A percentile compares a stretch with the other conserved stretches of the same genome.
phyloP scores from a whole-genome alignment of 2,113 vertebrate species.

The Cyphomyrus discorhynchus region DNA sequence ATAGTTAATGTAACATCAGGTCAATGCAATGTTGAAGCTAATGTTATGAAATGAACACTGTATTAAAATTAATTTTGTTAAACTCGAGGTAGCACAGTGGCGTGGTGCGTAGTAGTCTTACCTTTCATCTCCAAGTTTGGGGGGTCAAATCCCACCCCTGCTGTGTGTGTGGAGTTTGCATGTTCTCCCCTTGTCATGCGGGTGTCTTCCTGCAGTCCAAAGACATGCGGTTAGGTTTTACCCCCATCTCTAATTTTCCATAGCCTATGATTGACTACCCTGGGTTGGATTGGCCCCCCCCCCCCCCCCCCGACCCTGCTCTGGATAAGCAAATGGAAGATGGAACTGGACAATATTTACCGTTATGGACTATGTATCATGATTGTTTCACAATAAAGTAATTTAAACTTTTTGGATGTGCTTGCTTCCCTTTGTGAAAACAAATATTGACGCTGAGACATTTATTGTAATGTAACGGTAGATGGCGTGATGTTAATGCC shows the following conservation, averaged over 20 bases:
- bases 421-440: background rate
- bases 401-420: conserved; percentile 46
- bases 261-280: background rate
- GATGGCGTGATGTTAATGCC: conserved; percentile 29
- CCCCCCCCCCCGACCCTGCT: background rate
- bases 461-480: conserved; percentile 29
- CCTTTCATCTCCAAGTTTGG: background rate
- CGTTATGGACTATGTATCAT: conserved; percentile 44
- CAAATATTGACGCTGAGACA: background rate
- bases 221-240: background rate
- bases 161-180: background rate
- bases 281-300: background rate
- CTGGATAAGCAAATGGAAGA: background rate
- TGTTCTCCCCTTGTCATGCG: background rate
- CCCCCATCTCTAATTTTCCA: background rate
- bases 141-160: background rate
- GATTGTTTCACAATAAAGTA: conserved; percentile 63
- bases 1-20: conserved; percentile 48
- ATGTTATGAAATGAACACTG: conserved; percentile 26
- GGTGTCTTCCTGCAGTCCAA: background rate
- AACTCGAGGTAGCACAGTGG: background rate
- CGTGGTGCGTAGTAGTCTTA: background rate
- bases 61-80: background rate
- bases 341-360: conserved; percentile 39
- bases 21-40: conserved; percentile 27